Percentiles rank a stretch among this genome's conserved stretches.
phyloP scores from a whole-genome alignment of 2,797 vertebrate genomes.

The Corythornis leucogaster region DNA sequence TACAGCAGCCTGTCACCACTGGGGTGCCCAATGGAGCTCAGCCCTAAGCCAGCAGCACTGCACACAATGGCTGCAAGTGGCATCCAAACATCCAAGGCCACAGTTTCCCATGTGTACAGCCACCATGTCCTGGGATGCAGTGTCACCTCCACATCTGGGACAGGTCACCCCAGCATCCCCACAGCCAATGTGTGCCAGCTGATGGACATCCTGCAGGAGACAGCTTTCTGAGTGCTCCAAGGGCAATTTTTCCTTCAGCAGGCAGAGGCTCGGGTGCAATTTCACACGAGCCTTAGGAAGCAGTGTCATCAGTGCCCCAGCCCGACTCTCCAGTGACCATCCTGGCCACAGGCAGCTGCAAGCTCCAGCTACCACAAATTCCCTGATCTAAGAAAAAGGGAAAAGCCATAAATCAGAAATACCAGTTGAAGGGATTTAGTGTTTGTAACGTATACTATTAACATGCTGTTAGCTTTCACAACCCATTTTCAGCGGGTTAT shows the following conservation, averaged over 20 bases:
- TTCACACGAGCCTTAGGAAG: background rate
- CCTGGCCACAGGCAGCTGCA: background rate
- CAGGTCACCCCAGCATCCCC: background rate
- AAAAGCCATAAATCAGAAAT: conserved; percentile 11
- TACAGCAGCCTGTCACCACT: accelerated
- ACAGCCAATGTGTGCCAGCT: accelerated
- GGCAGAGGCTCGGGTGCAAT: background rate
- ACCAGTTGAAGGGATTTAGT: background rate
- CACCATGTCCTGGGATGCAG: background rate
- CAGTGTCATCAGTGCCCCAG: background rate
- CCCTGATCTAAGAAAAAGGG: background rate
- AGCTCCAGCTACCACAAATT: background rate
- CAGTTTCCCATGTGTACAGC: accelerated
- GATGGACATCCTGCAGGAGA: background rate
- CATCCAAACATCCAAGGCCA: background rate
- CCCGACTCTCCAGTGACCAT: background rate
- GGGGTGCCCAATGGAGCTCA: background rate
- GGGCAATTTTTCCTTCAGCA: background rate
- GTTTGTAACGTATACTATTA: background rate
- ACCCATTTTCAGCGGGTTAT: conserved; percentile 23
- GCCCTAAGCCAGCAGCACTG: background rate
- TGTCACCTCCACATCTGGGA: background rate
- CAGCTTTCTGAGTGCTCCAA: background rate
- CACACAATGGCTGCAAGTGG: background rate
- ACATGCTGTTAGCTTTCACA: conserved; percentile 33